These are phyloP conservation scores for Aulostomus chinensis DNA, from an alignment of 2,797 vertebrate species.

Conservation along the genomic window DNA sequence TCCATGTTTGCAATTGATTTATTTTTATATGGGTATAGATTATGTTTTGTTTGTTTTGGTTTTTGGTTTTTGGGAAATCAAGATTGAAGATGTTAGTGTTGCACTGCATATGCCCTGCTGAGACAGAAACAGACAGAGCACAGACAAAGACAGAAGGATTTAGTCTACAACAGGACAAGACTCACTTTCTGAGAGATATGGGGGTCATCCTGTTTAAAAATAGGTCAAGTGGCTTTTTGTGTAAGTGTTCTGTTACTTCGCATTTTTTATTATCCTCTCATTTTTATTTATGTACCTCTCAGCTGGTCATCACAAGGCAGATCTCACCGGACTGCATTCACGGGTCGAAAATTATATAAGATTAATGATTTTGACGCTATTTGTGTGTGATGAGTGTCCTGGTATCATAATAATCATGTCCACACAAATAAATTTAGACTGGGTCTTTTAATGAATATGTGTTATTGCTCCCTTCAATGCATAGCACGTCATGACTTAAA, in stretches of 20 bases:
- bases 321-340: conserved; percentile 70
- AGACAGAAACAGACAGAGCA: conserved; percentile 73
- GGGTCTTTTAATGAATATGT: conserved; percentile 58
- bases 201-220: conserved; percentile 66
- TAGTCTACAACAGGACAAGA: conserved; percentile 64
- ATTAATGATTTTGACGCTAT: conserved; percentile 51
- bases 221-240: conserved; percentile 75
- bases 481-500: conserved; percentile 59
- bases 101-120: conserved; percentile 84
- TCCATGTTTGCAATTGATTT: conserved; percentile 84
- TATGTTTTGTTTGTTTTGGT: conserved; percentile 45
- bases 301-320: conserved; percentile 61
- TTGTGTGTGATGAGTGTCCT: conserved; percentile 69
- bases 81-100: conserved; percentile 76
- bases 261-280: conserved; percentile 48
- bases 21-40: conserved; percentile 85
- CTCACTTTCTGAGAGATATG: conserved; percentile 70
- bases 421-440: conserved; percentile 67
- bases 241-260: conserved; percentile 62
- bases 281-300: conserved; percentile 71
- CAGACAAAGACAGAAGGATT: conserved; percentile 67
- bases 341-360: conserved; percentile 65
- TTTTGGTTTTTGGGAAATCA: conserved; percentile 59
- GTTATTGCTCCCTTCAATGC: conserved; percentile 46
- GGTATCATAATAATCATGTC: conserved; percentile 70